A percentile compares a stretch with the other conserved stretches of the same genome.
These are phyloP conservation scores for Drosophila vallismaia DNA, from an alignment of 2,888 invertebrate species.

Conservation along the genomic window DNA sequence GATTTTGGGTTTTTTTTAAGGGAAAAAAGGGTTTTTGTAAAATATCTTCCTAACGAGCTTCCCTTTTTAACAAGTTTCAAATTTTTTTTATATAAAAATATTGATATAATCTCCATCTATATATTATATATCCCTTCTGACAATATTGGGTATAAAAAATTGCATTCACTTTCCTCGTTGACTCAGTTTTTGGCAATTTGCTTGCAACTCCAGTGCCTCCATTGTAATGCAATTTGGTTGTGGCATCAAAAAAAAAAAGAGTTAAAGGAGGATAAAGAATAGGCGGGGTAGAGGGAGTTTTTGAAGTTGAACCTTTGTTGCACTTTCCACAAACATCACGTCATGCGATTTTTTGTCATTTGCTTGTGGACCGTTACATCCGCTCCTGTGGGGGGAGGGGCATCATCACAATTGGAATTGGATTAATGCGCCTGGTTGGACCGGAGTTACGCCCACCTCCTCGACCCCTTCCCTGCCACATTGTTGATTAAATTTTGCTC, in stretches of 20 bases:
- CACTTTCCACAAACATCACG: constrained; percentile 49
- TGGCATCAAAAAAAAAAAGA: constrained; percentile 6
- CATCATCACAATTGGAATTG: constrained; percentile 60
- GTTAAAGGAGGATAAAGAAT: background rate
- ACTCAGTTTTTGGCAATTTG: constrained; percentile 30
- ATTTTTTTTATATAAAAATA: no score
- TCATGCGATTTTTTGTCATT: constrained; percentile 71
- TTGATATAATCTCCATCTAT: no score
- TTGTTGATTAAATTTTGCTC: constrained; percentile 64
- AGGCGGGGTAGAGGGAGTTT: background rate
- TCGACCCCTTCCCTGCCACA: constrained; percentile 16
- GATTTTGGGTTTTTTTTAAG: no score
- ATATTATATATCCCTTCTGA: background rate
- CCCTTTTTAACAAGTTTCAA: no score
- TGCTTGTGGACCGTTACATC: constrained; percentile 82
- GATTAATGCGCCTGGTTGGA: constrained; percentile 68
- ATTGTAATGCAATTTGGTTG: constrained; percentile 69
- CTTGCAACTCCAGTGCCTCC: constrained; percentile 9
- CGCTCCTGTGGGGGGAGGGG: constrained; percentile 45
- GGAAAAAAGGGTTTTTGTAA: no score
- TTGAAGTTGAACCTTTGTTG: constrained; percentile 41
- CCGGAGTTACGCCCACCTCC: constrained; percentile 6
- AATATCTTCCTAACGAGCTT: no score
- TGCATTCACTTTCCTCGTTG: background rate
- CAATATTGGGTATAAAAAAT: constrained; percentile 2